Evolutionary conservation across 2,888 invertebrate species (phyloP), one percentile per base, ranked within the genome.

Genomic region (Alitta virens): DNA sequence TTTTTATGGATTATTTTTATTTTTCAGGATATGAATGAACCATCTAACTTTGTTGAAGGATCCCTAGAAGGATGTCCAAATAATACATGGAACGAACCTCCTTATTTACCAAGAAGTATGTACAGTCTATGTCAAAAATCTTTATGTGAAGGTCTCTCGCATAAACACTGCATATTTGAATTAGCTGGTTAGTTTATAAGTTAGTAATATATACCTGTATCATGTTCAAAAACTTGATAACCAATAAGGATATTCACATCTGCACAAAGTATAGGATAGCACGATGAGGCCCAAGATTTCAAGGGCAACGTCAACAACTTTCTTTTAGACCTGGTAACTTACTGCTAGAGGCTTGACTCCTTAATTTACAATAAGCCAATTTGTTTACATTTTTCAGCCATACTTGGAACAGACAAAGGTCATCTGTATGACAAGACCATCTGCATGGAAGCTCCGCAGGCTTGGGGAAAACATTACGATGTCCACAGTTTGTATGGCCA

Each of bases 401-500:
- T 60, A n/a, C 27, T 53, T 18, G 53, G 60, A 2, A 52, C 27
- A 24, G 53, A 62, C 50, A 26, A 33, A 18, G 52, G 56, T 18
- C 25, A 40, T n/a, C 51, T 78, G 54, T 74, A 85, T 63, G 85
- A 86, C 51, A 88, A 89, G 75, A 92, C 92, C 0, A 72, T 93
- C 7, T 94, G 93, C 74, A 91, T 92, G 90, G 89, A 89, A 67
- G 89, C 91, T 0, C 79, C 81, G 64, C 91, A 91, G 60, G 84
- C 86, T 74, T 85, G 85, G 14, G 90, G 90, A 1, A 60, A 56
- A 0, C 80, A 81, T 61, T 80, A 80, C 64, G 72, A 78, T 52
- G 68, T 72, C n/a, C 82, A 83, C 70, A 83, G 76, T 70, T 67
- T 79, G 55, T 90, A 88, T 69, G 88, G 87, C 0, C 83, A 84